Evolutionary conservation across 1,140 invertebrate genomes (phyloP).

Genomic region (Bathynomus jamesi): DNA sequence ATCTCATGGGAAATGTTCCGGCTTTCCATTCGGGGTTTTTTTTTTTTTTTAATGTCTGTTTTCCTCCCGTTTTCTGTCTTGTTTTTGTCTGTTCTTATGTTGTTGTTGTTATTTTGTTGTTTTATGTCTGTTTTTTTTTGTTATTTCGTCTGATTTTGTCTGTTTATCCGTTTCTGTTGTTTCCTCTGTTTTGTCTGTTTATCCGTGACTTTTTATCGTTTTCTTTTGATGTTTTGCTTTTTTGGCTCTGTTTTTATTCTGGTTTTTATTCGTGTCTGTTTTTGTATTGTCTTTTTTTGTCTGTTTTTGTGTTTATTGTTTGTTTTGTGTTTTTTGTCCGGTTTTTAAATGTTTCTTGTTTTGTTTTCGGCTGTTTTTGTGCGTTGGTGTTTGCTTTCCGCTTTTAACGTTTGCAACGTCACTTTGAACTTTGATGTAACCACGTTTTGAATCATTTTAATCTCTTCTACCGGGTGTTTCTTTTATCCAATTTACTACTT

Average conservation of each 20-base stretch:
- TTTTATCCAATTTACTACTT: neutral
- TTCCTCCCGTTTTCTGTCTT: neutral
- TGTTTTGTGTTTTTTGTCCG: neutral
- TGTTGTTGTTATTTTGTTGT: neutral
- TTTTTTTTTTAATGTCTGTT: neutral
- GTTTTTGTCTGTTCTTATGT: neutral
- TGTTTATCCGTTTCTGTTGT: neutral
- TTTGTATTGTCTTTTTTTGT: neutral
- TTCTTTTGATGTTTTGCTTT: neutral
- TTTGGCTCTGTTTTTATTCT: neutral
- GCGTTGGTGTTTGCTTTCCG: neutral
- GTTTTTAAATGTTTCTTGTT: neutral
- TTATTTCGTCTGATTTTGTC: neutral
- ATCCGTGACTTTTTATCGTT: neutral
- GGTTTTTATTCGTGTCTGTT: neutral
- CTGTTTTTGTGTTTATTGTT: neutral
- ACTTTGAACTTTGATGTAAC: neutral
- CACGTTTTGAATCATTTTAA: neutral
- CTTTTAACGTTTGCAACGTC: neutral
- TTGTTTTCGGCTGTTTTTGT: neutral
- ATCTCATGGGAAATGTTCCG: no score
- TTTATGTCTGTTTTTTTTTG: neutral
- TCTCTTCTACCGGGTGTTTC: neutral
- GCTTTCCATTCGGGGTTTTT: no score
- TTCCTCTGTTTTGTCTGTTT: neutral